Percentiles rank a stretch among this genome's conserved stretches.
Evolutionary conservation across 2,888 invertebrate species (phyloP).

Genomic region (Polydrusus pterygomalis): DNA sequence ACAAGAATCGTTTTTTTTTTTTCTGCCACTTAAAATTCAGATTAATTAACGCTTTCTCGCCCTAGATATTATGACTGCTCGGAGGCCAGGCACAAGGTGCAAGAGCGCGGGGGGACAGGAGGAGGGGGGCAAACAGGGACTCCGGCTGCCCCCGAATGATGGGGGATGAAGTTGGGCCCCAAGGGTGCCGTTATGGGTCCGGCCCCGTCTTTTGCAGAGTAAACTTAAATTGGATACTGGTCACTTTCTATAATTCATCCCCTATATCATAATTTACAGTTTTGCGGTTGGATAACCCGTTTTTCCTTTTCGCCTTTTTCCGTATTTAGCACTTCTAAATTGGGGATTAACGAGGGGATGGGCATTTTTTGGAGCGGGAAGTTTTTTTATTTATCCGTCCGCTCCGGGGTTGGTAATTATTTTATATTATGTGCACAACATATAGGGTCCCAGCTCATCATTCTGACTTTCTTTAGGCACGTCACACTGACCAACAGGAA

Average conservation of each 20-base stretch:
- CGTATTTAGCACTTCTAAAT: conserved; percentile 47
- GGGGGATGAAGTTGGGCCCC: conserved; percentile 70
- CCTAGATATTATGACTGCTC: background rate
- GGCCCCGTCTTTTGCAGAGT: conserved; percentile 71
- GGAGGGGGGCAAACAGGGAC: conserved; percentile 20
- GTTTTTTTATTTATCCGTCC: conserved; percentile 18
- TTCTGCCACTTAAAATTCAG: conserved; percentile 10
- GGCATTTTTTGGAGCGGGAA: background rate
- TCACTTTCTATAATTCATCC: conserved; percentile 73
- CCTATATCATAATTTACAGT: conserved; percentile 70
- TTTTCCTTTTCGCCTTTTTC: conserved; percentile 53
- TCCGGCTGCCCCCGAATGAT: conserved; percentile 49
- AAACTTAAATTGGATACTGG: conserved; percentile 73
- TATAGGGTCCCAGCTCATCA: too few relatives aligned
- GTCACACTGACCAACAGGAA: too few relatives aligned
- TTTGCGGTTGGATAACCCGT: conserved; percentile 58
- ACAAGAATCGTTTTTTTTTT: too few relatives aligned
- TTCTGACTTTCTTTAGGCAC: too few relatives aligned
- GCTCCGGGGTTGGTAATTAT: background rate
- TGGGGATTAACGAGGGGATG: conserved; percentile 37
- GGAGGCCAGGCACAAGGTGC: background rate
- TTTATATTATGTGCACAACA: too few relatives aligned
- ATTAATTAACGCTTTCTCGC: conserved; percentile 26
- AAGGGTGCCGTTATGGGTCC: conserved; percentile 70
- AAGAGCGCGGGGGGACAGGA: background rate